A percentile compares a stretch with the other conserved stretches of the same genome.
These are phyloP conservation scores for Pseudorhiza aurosa DNA, from an alignment of 30 jellyfish, hydroid and myxozoan genomes.

Conservation along the genomic window DNA sequence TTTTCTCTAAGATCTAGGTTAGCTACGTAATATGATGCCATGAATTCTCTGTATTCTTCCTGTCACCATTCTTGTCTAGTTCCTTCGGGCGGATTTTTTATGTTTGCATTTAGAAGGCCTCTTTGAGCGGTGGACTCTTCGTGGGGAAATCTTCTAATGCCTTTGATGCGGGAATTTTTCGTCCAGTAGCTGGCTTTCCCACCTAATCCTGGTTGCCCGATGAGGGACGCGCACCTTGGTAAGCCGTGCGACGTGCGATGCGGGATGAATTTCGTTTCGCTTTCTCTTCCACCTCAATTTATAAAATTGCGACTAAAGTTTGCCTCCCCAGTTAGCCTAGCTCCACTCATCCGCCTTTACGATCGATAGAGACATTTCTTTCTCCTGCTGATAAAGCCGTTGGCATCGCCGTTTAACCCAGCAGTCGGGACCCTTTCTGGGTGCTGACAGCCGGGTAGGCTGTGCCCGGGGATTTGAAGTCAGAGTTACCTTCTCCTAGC, in stretches of 20 bases:
- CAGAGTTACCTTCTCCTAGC: too few relatives aligned
- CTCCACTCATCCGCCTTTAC: constrained; percentile 10
- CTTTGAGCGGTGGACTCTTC: constrained; percentile 6
- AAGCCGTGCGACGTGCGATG: neutral
- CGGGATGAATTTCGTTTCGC: neutral
- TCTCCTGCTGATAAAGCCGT: constrained; percentile 1
- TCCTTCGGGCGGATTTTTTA: neutral
- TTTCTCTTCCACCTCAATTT: neutral
- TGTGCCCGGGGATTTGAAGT: too few relatives aligned
- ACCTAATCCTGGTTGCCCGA: neutral
- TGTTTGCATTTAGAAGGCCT: constrained; percentile 1
- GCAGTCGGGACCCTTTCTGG: neutral
- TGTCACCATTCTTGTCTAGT: neutral
- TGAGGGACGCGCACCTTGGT: neutral
- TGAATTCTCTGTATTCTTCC: neutral
- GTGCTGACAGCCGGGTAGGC: constrained; percentile 24
- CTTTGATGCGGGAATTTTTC: neutral
- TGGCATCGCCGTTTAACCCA: neutral
- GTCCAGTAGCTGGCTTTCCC: constrained; percentile 1
- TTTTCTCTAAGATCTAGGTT: neutral
- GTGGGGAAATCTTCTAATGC: constrained; percentile 5
- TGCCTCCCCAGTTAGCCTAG: neutral
- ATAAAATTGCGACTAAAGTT: neutral
- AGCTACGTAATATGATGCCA: neutral
- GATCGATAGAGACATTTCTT: neutral